phyloP scores from a whole-genome alignment of 2,888 invertebrate genomes.

The Chloromyia formosa region DNA sequence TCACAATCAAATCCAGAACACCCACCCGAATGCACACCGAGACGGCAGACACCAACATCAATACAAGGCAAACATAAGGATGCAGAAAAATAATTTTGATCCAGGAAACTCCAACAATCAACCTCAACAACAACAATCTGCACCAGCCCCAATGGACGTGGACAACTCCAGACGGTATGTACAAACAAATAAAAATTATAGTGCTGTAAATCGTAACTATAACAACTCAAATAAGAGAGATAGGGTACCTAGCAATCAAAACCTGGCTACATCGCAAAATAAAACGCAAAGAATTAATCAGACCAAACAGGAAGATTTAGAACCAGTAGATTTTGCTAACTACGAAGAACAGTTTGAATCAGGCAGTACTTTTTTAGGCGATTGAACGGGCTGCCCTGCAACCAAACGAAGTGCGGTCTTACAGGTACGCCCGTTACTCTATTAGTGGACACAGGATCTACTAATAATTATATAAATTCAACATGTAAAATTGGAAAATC shows the following conservation, averaged over 20 bases:
- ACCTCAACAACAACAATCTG: neutral
- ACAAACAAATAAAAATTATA: slow-evolving; percentile 4
- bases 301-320: too few species aligned
- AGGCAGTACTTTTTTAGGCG: too few species aligned
- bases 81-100: neutral
- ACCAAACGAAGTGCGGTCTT: too few species aligned
- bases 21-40: neutral
- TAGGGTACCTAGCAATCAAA: neutral
- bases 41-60: neutral
- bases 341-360: too few species aligned
- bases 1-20: neutral
- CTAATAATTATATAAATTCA: too few species aligned
- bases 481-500: too few species aligned
- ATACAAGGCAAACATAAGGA: slow-evolving; percentile 9
- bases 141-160: neutral
- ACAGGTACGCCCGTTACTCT: too few species aligned
- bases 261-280: too few species aligned
- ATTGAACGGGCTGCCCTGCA: too few species aligned
- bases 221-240: neutral
- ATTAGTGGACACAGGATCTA: too few species aligned
- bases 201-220: slow-evolving; percentile 4
- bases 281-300: too few species aligned
- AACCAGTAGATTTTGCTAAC: too few species aligned
- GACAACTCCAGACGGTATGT: neutral
- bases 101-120: neutral